Evolutionary conservation across 1,140 invertebrate species (phyloP).

Genomic region (Harlomillsia oculata): DNA sequence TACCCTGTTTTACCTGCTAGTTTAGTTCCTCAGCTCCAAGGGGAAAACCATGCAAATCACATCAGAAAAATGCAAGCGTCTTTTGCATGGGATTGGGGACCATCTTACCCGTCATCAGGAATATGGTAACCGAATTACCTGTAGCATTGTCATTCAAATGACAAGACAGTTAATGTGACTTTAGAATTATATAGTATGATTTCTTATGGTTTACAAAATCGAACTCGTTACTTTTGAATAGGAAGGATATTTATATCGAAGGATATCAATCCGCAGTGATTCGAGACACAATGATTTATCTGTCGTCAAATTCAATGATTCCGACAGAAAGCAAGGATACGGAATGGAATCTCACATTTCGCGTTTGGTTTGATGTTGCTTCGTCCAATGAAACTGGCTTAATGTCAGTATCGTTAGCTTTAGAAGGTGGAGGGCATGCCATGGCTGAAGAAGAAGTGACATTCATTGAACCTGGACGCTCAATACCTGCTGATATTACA

Average conservation of each 20-base stretch:
- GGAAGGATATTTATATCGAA: constrained; percentile 47
- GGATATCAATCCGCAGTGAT: constrained; percentile 43
- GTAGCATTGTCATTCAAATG: too few relatives aligned
- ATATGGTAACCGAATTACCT: constrained; percentile 80
- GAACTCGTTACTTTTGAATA: too few relatives aligned
- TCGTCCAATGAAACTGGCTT: not conserved
- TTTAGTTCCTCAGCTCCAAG: constrained; percentile 65
- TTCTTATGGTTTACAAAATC: too few relatives aligned
- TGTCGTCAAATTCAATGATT: constrained; percentile 4
- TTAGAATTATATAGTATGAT: too few relatives aligned
- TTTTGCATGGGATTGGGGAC: constrained; percentile 98
- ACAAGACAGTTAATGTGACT: too few relatives aligned
- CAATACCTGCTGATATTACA: not conserved
- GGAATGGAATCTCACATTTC: constrained; percentile 18
- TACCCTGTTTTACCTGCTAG: constrained; percentile 72
- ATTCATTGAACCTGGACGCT: not conserved
- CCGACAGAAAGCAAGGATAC: constrained; percentile 20
- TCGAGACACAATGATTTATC: constrained; percentile 41
- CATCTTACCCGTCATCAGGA: constrained; percentile 83
- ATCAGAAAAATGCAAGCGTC: constrained; percentile 94
- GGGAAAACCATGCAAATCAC: constrained; percentile 90
- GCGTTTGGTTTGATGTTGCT: constrained; percentile 22
- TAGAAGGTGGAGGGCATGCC: too few relatives aligned
- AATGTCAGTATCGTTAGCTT: not conserved
- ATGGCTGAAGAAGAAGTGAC: not conserved